These are phyloP conservation scores for Drosophila yooni DNA, from an alignment of 2,888 invertebrate species.

Conservation along the genomic window DNA sequence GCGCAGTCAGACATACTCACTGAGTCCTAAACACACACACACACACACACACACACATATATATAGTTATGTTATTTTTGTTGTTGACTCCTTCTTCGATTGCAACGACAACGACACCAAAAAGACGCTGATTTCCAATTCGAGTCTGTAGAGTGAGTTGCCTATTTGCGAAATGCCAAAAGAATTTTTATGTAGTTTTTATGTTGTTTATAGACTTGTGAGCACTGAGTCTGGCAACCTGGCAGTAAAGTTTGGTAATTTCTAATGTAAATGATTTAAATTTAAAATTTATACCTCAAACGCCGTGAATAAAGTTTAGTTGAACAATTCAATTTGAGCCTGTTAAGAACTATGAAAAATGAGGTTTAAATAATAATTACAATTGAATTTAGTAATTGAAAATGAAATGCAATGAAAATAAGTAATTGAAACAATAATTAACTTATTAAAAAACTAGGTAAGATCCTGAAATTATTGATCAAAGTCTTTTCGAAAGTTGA, in stretches of 20 bases:
- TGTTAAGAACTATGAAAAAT: too few relatives aligned
- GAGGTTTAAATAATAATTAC: too few relatives aligned
- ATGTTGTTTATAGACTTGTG: slow-evolving; percentile 40
- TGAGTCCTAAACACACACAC: slow-evolving; percentile 37
- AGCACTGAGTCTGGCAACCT: slow-evolving; percentile 20
- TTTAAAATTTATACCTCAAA: background rate
- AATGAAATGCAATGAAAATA: fast-evolving
- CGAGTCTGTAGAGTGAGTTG: slow-evolving; percentile 49
- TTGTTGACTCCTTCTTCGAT: slow-evolving; percentile 49
- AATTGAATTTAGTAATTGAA: too few relatives aligned
- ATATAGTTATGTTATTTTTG: background rate
- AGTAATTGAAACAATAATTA: background rate
- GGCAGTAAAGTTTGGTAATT: slow-evolving; percentile 9
- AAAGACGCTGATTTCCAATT: slow-evolving; percentile 42
- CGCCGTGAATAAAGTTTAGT: background rate
- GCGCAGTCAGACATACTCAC: slow-evolving; percentile 76
- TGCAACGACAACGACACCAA: slow-evolving; percentile 46
- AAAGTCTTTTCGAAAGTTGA: background rate
- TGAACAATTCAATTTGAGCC: background rate
- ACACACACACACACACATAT: slow-evolving; percentile 20
- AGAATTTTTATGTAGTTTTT: slow-evolving; percentile 60
- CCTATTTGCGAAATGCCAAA: slow-evolving; percentile 52
- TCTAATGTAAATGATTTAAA: background rate
- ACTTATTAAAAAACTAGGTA: background rate
- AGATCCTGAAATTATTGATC: background rate